Percentiles rank a stretch among this genome's conserved stretches.
These are phyloP conservation scores for Himalopsyche phryganea DNA, from an alignment of 1,140 invertebrate species.

Conservation along the genomic window DNA sequence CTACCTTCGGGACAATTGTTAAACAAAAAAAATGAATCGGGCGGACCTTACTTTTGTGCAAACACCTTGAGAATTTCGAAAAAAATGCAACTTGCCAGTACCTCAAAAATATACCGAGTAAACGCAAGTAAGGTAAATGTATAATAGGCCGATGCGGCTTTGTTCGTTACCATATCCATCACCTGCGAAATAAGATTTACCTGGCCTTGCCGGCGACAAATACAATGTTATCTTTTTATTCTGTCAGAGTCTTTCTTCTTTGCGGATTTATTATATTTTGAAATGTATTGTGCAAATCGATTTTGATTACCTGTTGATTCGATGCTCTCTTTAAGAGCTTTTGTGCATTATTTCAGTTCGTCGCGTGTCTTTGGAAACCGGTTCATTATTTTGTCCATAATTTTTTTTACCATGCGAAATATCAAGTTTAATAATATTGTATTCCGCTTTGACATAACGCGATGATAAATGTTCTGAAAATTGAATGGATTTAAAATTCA, in stretches of 20 bases:
- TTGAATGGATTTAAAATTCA: too few relatives aligned
- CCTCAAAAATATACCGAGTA: conserved; percentile 2
- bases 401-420: conserved; percentile 2
- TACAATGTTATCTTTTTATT: conserved; percentile 24
- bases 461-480: too few relatives aligned
- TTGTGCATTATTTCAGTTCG: conserved; percentile 6
- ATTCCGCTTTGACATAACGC: too few relatives aligned
- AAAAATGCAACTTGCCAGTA: conserved; percentile 27
- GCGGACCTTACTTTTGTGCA: conserved; percentile 33
- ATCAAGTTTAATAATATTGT: too few relatives aligned
- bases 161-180: conserved; percentile 26
- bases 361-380: conserved; percentile 5
- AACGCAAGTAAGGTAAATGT: conserved; percentile 13
- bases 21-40: conserved; percentile 24
- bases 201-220: conserved; percentile 29
- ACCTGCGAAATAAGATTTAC: conserved; percentile 33
- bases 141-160: conserved; percentile 19
- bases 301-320: conserved; percentile 31
- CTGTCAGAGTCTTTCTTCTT: conserved; percentile 16
- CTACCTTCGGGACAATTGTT: conserved; percentile 12
- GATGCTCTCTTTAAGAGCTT: background rate
- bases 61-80: conserved; percentile 24
- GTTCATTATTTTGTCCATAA: conserved; percentile 13
- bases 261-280: conserved; percentile 20
- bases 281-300: conserved; percentile 24